Conservation (phyloP, 2,113 vertebrate species). For the Lamprotornis superbus region DNA sequence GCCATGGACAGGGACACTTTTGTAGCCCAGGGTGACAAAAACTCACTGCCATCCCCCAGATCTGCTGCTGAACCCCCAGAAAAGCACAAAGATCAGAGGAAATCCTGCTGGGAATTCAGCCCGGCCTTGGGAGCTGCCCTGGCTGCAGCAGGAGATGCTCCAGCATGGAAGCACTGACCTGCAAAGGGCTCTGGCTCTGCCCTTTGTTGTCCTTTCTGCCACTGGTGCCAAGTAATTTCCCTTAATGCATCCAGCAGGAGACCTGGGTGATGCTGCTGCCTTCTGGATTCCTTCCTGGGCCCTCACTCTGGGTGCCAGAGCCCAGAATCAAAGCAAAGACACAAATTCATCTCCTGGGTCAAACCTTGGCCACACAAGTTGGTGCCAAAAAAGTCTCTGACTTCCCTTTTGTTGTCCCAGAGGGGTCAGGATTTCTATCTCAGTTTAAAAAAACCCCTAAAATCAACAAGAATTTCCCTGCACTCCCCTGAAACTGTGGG, state of each 20-base stretch:
- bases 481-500: neutral
- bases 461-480: neutral
- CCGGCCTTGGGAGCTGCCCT: accelerated
- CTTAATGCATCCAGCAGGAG: neutral
- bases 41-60: neutral
- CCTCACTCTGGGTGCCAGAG: neutral
- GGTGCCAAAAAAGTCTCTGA: neutral
- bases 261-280: neutral
- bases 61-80: neutral
- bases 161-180: neutral
- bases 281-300: neutral
- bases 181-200: neutral
- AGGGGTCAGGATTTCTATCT: neutral
- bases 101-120: neutral
- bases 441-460: neutral
- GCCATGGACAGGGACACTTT: neutral
- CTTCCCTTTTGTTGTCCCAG: neutral
- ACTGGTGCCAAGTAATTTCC: accelerated
- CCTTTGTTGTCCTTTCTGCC: neutral
- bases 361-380: neutral
- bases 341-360: neutral
- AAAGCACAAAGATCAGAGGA: neutral
- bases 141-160: neutral
- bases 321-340: neutral
- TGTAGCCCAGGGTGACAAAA: neutral